Evolutionary conservation across 35 echinoderm and acorn worm species (phyloP), one percentile per base, ranked within the genome.

Genomic region (Stichopus chloronotus): DNA sequence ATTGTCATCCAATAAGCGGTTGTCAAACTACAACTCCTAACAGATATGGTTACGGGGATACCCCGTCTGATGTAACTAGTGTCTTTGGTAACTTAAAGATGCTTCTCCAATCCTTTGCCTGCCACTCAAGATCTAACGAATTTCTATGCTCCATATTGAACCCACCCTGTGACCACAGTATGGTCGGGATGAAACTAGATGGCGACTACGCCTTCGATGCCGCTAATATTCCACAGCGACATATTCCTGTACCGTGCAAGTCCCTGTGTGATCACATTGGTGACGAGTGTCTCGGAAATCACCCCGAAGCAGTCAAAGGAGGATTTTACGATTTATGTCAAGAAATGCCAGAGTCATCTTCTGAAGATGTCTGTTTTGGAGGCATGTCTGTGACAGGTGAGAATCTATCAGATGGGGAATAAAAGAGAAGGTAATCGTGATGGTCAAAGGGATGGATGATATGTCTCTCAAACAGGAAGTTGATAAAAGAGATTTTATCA

Each of bases 161-260:
- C 55, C 82, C 82, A 58, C 22, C 82, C 57, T 85, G 82, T 58
- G 54, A 17, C 8, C 5, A 5, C 8, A 57, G 22, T 85, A 56
- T 58, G 25, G n/a, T 6, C 19, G 54, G n/a, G 24, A 85, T 9
- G 7, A 53, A 58, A 5, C 9, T 12, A 9, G 82, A 85, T 21
- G 56, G 16, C 4, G 58, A 85, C 82, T 85, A 85, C 82, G 82
- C 55, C 13, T 85, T 85, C 14, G 82, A 85, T 85, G 52, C 58
- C n/a, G 82, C 58, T 3, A 85, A 85, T 85, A 19, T 85, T 17
- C 55, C 55, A 22, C 55, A 9, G 5, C 21, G n/a, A 58, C 8
- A n/a, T 7, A 58, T 56, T 58, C 55, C 30, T 59, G 55, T 85
- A 6, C 82, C 82, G 2, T 85, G 82, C 52, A 85, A 58, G 30